Evolutionary conservation across 2,888 invertebrate genomes (phyloP).

Genomic region (Sinopyrophorus schimmeli): DNA sequence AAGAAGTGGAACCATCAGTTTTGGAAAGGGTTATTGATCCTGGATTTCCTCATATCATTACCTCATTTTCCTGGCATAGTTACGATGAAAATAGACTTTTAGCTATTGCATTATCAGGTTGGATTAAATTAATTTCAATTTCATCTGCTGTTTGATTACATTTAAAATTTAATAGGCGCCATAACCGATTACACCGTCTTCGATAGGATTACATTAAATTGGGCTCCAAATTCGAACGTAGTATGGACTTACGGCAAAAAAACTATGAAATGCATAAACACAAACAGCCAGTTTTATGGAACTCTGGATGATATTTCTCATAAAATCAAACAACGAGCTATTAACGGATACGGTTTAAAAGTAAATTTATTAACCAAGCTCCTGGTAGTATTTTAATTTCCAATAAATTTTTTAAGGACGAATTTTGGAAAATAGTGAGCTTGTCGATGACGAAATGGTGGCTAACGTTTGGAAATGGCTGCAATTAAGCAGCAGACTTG

Average conservation of each 20-base stretch:
- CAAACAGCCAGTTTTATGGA: slow-evolving; percentile 59
- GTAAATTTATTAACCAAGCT: slow-evolving; percentile 56
- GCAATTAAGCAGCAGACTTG: slow-evolving; percentile 69
- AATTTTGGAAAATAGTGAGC: slow-evolving; percentile 79
- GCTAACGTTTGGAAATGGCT: slow-evolving; percentile 86
- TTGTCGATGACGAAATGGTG: slow-evolving; percentile 74
- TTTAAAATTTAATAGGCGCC: slow-evolving; percentile 54
- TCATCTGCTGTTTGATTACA: neutral
- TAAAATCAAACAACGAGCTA: slow-evolving; percentile 72
- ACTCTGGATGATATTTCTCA: slow-evolving; percentile 71
- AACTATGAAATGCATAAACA: slow-evolving; percentile 64
- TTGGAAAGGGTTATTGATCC: slow-evolving; percentile 69
- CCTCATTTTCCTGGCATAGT: slow-evolving; percentile 89
- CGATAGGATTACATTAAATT: slow-evolving; percentile 80
- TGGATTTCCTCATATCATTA: slow-evolving; percentile 58
- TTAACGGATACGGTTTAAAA: slow-evolving; percentile 77
- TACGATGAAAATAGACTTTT: slow-evolving; percentile 76
- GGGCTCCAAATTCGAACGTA: slow-evolving; percentile 74
- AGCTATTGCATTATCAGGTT: slow-evolving; percentile 65
- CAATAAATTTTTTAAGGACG: slow-evolving; percentile 58
- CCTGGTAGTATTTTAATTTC: neutral
- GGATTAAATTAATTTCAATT: too few relatives aligned
- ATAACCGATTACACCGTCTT: slow-evolving; percentile 76
- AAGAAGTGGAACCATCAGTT: slow-evolving; percentile 75
- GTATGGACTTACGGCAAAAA: slow-evolving; percentile 77